Evolutionary conservation across 1,140 invertebrate species (phyloP), one percentile per base, ranked within the genome.

Genomic region (Drosophila bocqueti): DNA sequence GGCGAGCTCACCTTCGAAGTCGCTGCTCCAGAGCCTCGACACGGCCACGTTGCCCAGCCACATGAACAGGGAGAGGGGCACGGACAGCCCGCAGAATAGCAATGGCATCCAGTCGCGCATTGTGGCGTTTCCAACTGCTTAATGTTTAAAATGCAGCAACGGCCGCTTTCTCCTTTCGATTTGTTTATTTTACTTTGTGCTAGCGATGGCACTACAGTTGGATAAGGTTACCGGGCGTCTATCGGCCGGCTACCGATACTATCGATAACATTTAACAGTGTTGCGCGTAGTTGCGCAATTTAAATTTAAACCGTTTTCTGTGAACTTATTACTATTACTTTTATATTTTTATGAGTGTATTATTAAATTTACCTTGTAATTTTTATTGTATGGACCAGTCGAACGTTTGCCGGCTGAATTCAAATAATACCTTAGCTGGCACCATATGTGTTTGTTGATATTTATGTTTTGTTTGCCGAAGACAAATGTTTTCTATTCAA

Each of bases 31-130:
- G 8, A 96, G 92, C 75, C 95, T 94, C 0, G 95, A 95, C 83
- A 96, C 95, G 16, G 95, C 93, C 50, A 96, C 93, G 91, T 96
- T 96, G 45, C 94, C 94, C 69, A 95, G 94, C 96, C 96, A 97
- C 93, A 96, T 94, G 4, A 95, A 93, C 93, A 96, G 95, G 1
- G 96, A 96, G 15, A 96, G 67, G 24, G 96, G 96, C 76, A 97
- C 95, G 7, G 96, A 94, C 52, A 96, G 92, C 8, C 95, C 94
- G 83, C 95, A 95, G 29, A 96, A 87, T 6, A 96, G 71, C 6
- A 96, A 93, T 29, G 95, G 95, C 76, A 96, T 80, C 67, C 96
- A 91, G 76, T 94, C 75, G 9, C 67, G 59, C 58, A 79, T 79
- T 24, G 42, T 59, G 49, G 15, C 45, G 36, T 42, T n/a, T 42